These are phyloP conservation scores for Eubasilissa regina DNA, from an alignment of 1,140 invertebrate species.

Conservation along the genomic window DNA sequence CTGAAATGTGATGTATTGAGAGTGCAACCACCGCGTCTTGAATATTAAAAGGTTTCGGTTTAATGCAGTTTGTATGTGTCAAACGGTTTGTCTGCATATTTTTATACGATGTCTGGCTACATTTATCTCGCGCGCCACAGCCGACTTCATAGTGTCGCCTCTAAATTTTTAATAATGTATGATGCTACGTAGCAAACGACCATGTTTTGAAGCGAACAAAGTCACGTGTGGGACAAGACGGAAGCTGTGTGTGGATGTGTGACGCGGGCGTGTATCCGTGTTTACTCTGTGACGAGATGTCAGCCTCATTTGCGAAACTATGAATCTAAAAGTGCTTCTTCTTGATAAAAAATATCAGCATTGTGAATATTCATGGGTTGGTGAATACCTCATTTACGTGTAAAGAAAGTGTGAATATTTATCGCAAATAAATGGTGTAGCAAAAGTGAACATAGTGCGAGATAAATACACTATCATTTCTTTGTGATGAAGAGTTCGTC, in stretches of 20 bases:
- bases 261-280: neutral
- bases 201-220: conserved; percentile 40
- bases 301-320: conserved; percentile 41
- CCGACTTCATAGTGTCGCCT: conserved; percentile 38
- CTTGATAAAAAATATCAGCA: conserved; percentile 31
- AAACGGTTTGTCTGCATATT: conserved; percentile 41
- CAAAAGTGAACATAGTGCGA: too few species aligned
- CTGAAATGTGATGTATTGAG: too few species aligned
- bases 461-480: too few species aligned
- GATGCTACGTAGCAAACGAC: conserved; percentile 38
- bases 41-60: neutral
- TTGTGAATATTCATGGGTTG: conserved; percentile 28
- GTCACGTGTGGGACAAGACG: neutral
- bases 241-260: conserved; percentile 4
- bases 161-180: conserved; percentile 52
- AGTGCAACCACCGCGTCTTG: too few species aligned
- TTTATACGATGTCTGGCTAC: conserved; percentile 14
- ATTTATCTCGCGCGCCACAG: conserved; percentile 32
- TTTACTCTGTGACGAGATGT: conserved; percentile 3
- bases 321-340: conserved; percentile 27
- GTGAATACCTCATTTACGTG: conserved; percentile 28
- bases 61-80: conserved; percentile 38
- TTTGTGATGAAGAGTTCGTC: too few species aligned
- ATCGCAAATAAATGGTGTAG: conserved; percentile 1
- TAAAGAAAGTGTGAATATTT: conserved; percentile 15